phyloP scores from a whole-genome alignment of 2,888 invertebrate species.

The Epinotia brunnichana region DNA sequence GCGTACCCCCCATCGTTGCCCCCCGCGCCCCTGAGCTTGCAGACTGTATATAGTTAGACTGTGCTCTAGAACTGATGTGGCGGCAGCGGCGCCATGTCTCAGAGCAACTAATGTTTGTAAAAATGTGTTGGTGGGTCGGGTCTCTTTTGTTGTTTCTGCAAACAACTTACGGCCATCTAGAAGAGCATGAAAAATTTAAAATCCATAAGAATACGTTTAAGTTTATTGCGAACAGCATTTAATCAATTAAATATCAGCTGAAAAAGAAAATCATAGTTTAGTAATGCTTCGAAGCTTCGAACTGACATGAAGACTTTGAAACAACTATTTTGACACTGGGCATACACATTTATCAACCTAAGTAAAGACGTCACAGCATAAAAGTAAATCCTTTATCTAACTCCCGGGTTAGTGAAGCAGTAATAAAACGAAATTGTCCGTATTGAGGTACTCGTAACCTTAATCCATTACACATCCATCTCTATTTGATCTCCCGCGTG shows the following conservation, averaged over 20 bases:
- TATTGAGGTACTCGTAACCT: constrained; percentile 55
- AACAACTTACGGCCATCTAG: constrained; percentile 64
- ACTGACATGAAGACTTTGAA: not conserved
- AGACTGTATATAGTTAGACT: too few relatives aligned
- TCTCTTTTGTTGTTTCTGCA: constrained; percentile 55
- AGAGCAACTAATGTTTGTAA: constrained; percentile 56
- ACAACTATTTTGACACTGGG: not conserved
- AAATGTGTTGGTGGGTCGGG: constrained; percentile 57
- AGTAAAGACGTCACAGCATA: constrained; percentile 15
- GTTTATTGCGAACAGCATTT: too few relatives aligned
- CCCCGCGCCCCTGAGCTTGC: too few relatives aligned
- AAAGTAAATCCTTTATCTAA: constrained; percentile 29
- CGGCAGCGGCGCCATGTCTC: constrained; percentile 46
- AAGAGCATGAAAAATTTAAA: constrained; percentile 45
- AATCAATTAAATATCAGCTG: too few relatives aligned
- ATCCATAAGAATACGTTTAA: too few relatives aligned
- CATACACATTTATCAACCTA: not conserved
- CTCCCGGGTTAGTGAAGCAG: constrained; percentile 50
- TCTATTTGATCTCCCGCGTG: constrained; percentile 71
- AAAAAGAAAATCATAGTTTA: not conserved
- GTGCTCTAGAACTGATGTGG: too few relatives aligned
- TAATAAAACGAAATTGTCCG: constrained; percentile 58
- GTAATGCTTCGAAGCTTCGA: constrained; percentile 40
- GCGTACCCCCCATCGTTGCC: too few relatives aligned
- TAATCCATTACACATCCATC: constrained; percentile 66